phyloP scores from a whole-genome alignment of 2,113 vertebrate species.

The Oncorhynchus keta region DNA sequence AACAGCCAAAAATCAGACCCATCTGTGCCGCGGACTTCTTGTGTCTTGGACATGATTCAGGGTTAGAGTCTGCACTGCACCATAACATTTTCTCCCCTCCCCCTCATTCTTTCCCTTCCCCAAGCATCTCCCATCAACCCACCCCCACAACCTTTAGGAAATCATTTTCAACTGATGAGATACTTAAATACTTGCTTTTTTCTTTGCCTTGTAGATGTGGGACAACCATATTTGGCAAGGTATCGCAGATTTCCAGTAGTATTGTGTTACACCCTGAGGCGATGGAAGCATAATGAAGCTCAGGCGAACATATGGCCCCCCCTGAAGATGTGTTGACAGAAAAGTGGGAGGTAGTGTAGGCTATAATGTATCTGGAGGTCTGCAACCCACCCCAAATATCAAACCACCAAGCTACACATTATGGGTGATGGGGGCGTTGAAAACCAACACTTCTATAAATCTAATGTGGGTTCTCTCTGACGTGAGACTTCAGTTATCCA shows the following conservation, averaged over 20 bases:
- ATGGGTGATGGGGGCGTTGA: background rate
- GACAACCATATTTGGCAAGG: slow-evolving; percentile 26
- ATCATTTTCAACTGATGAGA: slow-evolving; percentile 32
- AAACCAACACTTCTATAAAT: background rate
- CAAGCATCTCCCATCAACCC: background rate
- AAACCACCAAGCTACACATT: background rate
- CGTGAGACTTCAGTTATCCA: no score
- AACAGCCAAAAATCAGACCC: slow-evolving; percentile 22
- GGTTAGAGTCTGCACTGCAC: slow-evolving; percentile 22
- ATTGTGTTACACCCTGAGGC: background rate
- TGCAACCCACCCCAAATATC: background rate
- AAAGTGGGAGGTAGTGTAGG: background rate
- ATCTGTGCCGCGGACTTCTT: slow-evolving; percentile 21
- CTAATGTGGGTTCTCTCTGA: background rate
- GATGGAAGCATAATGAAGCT: background rate
- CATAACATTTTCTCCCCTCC: slow-evolving; percentile 10
- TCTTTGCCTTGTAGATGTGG: background rate
- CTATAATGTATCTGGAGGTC: background rate
- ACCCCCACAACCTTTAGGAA: slow-evolving; percentile 26
- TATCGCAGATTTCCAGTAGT: background rate
- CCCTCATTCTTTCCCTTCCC: background rate
- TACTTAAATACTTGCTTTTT: slow-evolving; percentile 25
- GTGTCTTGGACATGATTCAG: slow-evolving; percentile 21
- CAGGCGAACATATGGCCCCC: no score
- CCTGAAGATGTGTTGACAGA: background rate